Conservation (phyloP, 2,113 vertebrate genomes). For the Pagrus major region DNA sequence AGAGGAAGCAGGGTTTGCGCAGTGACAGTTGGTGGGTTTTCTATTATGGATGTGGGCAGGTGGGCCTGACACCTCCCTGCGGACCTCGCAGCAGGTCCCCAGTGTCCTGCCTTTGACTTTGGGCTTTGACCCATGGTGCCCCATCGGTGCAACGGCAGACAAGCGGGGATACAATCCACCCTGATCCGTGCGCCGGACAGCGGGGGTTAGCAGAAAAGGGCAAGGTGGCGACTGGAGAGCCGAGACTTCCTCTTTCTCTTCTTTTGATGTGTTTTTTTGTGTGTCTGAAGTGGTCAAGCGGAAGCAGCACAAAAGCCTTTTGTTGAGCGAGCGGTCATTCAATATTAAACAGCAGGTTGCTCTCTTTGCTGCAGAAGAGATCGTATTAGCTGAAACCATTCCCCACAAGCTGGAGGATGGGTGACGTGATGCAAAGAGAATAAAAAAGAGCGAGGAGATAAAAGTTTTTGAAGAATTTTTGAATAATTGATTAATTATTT, state of each 20-base stretch:
- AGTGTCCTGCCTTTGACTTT: conserved; percentile 58
- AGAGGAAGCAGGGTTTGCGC: background rate
- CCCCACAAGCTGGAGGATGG: background rate
- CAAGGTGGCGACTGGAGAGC: conserved; percentile 18
- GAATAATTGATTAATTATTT: background rate
- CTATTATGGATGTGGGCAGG: conserved; percentile 75
- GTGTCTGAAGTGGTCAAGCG: conserved; percentile 55
- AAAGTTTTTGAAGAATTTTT: background rate
- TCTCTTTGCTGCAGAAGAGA: conserved; percentile 27
- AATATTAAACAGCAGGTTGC: conserved; percentile 72
- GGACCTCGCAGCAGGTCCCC: conserved; percentile 47
- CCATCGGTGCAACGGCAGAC: conserved; percentile 17
- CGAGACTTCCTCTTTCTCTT: conserved; percentile 21
- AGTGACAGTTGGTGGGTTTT: conserved; percentile 64
- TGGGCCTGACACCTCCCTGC: conserved; percentile 41
- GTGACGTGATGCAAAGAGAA: background rate
- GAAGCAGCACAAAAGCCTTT: conserved; percentile 70
- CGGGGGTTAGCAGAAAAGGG: conserved; percentile 39
- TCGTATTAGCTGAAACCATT: background rate
- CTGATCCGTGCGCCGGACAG: conserved; percentile 29
- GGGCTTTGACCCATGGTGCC: conserved; percentile 60
- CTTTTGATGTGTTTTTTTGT: conserved; percentile 49
- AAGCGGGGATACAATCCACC: conserved; percentile 27
- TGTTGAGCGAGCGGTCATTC: conserved; percentile 60
- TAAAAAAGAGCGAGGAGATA: background rate